Evolutionary conservation across 2,888 invertebrate species (phyloP).

Genomic region (Ommatoiulus sabulosus): DNA sequence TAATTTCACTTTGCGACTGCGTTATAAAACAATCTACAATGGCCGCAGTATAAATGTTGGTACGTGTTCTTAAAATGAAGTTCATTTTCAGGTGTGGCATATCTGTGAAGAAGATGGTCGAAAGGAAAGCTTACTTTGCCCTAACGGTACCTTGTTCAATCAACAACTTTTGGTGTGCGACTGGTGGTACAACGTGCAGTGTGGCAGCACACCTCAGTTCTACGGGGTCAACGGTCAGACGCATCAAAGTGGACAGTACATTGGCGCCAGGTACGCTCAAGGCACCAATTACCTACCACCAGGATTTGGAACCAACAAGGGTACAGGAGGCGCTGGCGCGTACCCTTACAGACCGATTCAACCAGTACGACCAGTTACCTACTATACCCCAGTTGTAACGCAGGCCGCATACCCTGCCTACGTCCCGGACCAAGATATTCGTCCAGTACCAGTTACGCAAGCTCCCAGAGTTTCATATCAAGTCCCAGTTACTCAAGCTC

Average conservation of each 20-base stretch:
- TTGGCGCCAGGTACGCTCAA: neutral
- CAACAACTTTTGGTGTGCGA: conserved; percentile 60
- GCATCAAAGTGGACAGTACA: conserved; percentile 4
- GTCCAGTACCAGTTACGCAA: neutral
- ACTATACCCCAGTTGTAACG: neutral
- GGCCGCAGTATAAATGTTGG: neutral
- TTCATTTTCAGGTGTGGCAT: conserved; percentile 56
- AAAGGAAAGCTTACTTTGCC: conserved; percentile 57
- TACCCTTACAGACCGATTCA: conserved; percentile 24
- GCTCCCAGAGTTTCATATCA: conserved; percentile 2
- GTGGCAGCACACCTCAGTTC: conserved; percentile 45
- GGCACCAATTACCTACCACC: conserved; percentile 13
- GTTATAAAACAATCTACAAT: no score
- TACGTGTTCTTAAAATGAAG: conserved; percentile 7
- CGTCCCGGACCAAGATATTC: conserved; percentile 16
- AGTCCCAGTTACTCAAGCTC: conserved; percentile 3
- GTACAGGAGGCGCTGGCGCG: neutral
- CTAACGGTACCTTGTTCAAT: conserved; percentile 58
- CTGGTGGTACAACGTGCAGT: conserved; percentile 60
- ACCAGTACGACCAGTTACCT: conserved; percentile 18
- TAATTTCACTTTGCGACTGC: neutral
- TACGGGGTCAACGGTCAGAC: conserved; percentile 49
- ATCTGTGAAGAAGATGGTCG: conserved; percentile 57
- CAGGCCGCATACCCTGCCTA: conserved; percentile 21
- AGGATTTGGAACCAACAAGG: conserved; percentile 50